phyloP scores from a whole-genome alignment of 2,113 vertebrate genomes.

The Notothenia coriiceps region DNA sequence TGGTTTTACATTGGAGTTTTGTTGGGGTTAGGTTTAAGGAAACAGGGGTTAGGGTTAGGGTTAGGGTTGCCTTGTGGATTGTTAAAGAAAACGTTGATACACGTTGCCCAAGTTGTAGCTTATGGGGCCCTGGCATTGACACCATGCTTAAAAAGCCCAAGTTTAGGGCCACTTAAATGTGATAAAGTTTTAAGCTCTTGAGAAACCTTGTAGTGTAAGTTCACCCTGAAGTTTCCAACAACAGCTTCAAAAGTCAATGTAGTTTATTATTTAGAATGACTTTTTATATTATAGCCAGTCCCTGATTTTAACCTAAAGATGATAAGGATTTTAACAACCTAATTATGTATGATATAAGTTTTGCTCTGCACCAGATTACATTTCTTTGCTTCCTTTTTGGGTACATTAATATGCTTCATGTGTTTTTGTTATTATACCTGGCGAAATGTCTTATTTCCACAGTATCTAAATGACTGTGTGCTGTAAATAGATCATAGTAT shows the following conservation, averaged over 20 bases:
- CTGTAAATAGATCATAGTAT: not conserved
- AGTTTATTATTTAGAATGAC: too few species aligned
- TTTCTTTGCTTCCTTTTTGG: not conserved
- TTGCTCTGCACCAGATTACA: not conserved
- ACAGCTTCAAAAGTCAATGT: not conserved
- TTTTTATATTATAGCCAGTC: not conserved
- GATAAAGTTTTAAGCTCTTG: slow-evolving; percentile 7
- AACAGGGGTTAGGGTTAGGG: too few species aligned
- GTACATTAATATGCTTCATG: not conserved
- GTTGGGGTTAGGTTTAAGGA: too few species aligned
- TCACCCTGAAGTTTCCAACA: not conserved
- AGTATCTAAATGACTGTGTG: not conserved
- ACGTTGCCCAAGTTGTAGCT: too few species aligned
- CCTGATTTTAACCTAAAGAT: too few species aligned
- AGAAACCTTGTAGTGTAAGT: not conserved
- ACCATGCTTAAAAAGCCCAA: not conserved
- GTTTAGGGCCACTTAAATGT: not conserved
- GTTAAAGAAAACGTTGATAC: too few species aligned
- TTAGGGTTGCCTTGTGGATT: too few species aligned
- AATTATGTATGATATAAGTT: not conserved
- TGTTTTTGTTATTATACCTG: not conserved
- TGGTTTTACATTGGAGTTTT: too few species aligned
- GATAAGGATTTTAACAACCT: not conserved
- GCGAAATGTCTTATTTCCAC: not conserved
- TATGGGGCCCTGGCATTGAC: too few species aligned